Conservation (phyloP, 2,888 invertebrate genomes). For the Microchrysa polita region DNA sequence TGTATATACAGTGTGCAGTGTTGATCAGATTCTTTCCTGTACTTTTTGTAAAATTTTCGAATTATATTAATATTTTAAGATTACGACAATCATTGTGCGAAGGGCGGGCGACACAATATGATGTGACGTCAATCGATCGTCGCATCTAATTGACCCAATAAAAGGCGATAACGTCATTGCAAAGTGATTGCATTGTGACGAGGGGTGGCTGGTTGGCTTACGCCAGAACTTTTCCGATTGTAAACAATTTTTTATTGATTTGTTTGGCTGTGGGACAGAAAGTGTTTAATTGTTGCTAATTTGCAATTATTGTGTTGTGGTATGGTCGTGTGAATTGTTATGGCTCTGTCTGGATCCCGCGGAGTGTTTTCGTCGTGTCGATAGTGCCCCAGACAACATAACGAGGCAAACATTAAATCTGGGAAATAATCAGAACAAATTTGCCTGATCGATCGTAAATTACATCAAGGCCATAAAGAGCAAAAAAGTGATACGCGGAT, state of each 20-base stretch:
- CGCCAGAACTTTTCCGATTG: constrained; percentile 11
- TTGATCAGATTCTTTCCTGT: not conserved
- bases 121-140: no score
- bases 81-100: not conserved
- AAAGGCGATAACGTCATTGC: no score
- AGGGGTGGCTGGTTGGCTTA: not conserved
- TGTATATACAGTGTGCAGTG: not conserved
- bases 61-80: not conserved
- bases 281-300: not conserved
- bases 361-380: not conserved
- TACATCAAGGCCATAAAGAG: no score
- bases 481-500: no score
- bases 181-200: not conserved
- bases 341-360: no score
- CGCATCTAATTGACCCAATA: no score
- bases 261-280: constrained; percentile 17
- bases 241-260: constrained; percentile 37
- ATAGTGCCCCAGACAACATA: no score
- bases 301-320: not conserved
- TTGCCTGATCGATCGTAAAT: no score
- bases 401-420: no score
- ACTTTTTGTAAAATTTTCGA: not conserved
- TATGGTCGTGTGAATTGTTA: not conserved
- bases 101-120: no score
- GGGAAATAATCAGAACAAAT: no score